phyloP scores from a whole-genome alignment of 2,888 invertebrate species.

The Octonoba sinensis region DNA sequence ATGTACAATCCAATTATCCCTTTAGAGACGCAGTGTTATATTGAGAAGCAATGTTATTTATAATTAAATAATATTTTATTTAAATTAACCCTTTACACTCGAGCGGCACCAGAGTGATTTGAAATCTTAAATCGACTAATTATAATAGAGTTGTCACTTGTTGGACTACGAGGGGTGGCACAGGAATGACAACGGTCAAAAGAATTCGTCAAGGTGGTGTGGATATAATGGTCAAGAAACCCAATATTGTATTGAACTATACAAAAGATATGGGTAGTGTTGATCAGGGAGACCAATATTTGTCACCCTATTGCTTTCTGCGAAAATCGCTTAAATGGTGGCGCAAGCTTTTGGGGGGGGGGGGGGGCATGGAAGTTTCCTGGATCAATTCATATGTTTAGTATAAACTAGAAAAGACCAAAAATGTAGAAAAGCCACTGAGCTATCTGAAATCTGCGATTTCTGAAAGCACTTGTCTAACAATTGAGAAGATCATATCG shows the following conservation, averaged over 20 bases:
- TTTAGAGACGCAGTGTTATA: too few species aligned
- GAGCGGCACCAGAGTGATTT: too few species aligned
- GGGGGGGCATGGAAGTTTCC: neutral
- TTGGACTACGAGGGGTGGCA: neutral
- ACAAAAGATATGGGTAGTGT: neutral
- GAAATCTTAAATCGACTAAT: too few species aligned
- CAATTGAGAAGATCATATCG: neutral
- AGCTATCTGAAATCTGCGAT: too few species aligned
- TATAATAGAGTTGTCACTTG: too few species aligned
- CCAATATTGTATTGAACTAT: neutral
- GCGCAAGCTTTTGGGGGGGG: neutral
- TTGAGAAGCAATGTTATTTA: too few species aligned
- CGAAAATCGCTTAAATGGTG: slow-evolving; percentile 2
- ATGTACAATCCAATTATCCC: too few species aligned
- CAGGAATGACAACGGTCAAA: slow-evolving; percentile 2
- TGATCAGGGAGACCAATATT: neutral
- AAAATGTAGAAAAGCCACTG: too few species aligned
- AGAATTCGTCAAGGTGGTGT: neutral
- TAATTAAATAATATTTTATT: too few species aligned
- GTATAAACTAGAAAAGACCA: too few species aligned
- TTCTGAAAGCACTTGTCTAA: neutral
- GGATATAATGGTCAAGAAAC: neutral
- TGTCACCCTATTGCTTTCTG: neutral
- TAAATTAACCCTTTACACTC: too few species aligned
- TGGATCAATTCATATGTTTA: neutral